phyloP scores from a whole-genome alignment of 2,888 invertebrate species.

The Cryptocephalus primarius region DNA sequence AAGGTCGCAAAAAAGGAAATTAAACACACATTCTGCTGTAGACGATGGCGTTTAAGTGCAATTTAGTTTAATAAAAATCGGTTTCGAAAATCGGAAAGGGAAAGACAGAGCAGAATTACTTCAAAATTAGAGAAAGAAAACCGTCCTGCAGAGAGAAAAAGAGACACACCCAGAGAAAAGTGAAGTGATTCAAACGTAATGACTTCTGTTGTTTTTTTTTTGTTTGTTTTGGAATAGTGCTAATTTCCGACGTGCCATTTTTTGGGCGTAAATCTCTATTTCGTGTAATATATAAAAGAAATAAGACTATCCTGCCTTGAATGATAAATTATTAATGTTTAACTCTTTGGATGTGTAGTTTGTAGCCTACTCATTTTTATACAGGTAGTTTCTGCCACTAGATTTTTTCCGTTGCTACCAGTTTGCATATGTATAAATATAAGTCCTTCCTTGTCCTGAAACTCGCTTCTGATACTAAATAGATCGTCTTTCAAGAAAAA shows the following conservation, averaged over 20 bases:
- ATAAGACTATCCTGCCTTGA: constrained; percentile 34
- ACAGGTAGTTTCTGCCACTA: constrained; percentile 31
- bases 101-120: constrained; percentile 23
- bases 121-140: constrained; percentile 10
- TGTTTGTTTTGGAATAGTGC: constrained; percentile 14
- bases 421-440: constrained; percentile 4
- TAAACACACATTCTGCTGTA: constrained; percentile 11
- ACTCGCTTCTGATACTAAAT: too few relatives aligned
- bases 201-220: neutral
- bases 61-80: constrained; percentile 20
- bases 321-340: constrained; percentile 9
- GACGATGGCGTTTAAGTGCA: constrained; percentile 21
- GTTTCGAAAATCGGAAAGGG: neutral
- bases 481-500: too few relatives aligned
- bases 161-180: constrained; percentile 15
- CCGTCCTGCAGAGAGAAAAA: too few relatives aligned
- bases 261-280: constrained; percentile 23
- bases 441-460: constrained; percentile 1
- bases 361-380: constrained; percentile 36
- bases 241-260: constrained; percentile 27
- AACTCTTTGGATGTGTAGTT: constrained; percentile 34
- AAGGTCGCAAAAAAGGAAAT: constrained; percentile 3
- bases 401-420: constrained; percentile 29
- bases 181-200: constrained; percentile 25
- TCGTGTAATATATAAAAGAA: constrained; percentile 20